Conservation (phyloP, 2,113 vertebrate genomes). For the Lagenorhynchus albirostris region DNA sequence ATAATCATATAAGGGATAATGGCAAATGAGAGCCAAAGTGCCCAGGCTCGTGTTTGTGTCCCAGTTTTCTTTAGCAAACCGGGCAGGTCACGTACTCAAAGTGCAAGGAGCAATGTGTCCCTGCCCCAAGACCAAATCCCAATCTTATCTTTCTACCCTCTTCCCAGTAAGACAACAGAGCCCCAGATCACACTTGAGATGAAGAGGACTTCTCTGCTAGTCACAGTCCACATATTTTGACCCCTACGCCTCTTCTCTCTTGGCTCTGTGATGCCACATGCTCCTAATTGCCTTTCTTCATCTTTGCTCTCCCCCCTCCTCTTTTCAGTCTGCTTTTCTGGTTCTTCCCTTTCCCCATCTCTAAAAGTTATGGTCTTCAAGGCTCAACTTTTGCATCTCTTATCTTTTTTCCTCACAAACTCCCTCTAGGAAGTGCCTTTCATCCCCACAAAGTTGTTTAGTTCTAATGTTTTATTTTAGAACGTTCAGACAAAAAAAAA, state of each 20-base stretch:
- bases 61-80: neutral
- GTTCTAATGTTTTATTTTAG: neutral
- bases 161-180: neutral
- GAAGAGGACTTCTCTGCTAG: neutral
- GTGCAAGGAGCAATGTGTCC: neutral
- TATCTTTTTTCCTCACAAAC: neutral
- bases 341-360: neutral
- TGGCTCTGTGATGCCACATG: neutral
- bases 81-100: neutral
- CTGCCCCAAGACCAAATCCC: neutral
- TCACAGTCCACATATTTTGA: neutral
- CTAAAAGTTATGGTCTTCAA: neutral
- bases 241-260: neutral
- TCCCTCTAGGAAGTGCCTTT: neutral
- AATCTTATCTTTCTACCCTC: neutral
- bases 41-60: neutral
- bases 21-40: neutral
- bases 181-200: neutral
- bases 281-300: neutral
- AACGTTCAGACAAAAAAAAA: conserved; percentile 17
- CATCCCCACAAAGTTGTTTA: neutral
- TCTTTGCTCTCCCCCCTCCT: neutral
- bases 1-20: neutral
- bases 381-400: neutral
- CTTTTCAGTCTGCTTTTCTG: neutral